Conservation (phyloP, 1,140 invertebrate species). For the Platyscapa corneri region DNA sequence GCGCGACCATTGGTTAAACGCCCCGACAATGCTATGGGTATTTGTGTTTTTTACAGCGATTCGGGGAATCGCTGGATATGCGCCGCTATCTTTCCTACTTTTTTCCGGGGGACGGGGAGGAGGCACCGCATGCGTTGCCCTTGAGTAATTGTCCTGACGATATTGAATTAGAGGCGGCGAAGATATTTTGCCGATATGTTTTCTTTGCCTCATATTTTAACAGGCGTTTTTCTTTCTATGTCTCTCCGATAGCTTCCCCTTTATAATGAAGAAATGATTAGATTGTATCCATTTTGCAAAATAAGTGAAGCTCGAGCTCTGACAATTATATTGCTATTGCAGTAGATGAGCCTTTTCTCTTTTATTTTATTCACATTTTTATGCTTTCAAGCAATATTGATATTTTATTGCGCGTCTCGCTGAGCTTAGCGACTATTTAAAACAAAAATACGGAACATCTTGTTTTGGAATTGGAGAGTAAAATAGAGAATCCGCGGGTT, state of each 20-base stretch:
- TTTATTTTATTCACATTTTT: background rate
- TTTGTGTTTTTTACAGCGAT: background rate
- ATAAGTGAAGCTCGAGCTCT: background rate
- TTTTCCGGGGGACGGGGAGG: background rate
- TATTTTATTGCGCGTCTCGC: no score
- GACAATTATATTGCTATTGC: background rate
- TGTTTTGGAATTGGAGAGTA: no score
- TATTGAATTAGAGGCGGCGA: constrained; percentile 3
- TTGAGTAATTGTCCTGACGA: background rate
- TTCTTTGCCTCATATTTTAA: constrained; percentile 1
- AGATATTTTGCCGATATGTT: background rate
- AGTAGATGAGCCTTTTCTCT: background rate
- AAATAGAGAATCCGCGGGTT: no score
- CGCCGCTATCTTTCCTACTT: background rate
- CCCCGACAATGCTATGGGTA: background rate
- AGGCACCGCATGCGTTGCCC: background rate
- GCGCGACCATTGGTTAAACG: background rate
- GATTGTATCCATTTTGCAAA: background rate
- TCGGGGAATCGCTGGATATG: background rate
- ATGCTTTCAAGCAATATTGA: background rate
- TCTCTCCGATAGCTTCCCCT: background rate
- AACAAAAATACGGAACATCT: no score
- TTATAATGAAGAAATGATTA: background rate
- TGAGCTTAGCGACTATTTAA: no score
- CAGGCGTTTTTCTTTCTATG: background rate